phyloP scores from a whole-genome alignment of 1,140 invertebrate species.

The Hyposmocoma kahamanoa region DNA sequence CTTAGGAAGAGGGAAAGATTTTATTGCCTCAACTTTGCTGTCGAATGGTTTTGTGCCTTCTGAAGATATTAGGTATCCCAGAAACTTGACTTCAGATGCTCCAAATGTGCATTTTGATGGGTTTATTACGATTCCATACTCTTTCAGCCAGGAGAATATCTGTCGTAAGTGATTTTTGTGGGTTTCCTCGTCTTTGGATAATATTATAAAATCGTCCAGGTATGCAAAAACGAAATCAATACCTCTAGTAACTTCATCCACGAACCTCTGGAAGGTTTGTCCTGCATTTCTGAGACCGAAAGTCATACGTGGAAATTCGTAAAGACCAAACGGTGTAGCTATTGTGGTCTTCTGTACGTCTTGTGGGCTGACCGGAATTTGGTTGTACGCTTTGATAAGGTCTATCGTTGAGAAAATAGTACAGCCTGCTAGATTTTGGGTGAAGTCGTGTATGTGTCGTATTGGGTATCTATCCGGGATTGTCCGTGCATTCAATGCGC shows the following conservation, averaged over 20 bases:
- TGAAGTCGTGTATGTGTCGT: background rate
- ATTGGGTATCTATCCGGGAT: constrained; percentile 1
- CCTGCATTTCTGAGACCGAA: constrained; percentile 25
- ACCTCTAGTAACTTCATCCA: constrained; percentile 56
- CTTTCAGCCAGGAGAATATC: constrained; percentile 23
- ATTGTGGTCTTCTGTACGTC: background rate
- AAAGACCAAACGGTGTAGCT: background rate
- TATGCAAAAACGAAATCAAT: constrained; percentile 51
- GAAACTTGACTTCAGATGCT: constrained; percentile 11
- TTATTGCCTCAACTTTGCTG: constrained; percentile 27
- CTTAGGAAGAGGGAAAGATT: constrained; percentile 31
- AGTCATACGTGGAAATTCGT: background rate
- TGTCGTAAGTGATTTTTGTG: constrained; percentile 29
- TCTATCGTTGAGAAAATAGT: background rate
- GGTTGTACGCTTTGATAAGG: background rate
- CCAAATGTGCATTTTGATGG: constrained; percentile 20
- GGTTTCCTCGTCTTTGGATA: constrained; percentile 25
- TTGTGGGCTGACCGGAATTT: background rate
- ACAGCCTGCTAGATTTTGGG: background rate
- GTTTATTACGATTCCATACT: constrained; percentile 39
- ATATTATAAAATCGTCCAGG: constrained; percentile 53
- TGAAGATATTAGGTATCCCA: constrained; percentile 35
- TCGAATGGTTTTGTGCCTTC: constrained; percentile 33
- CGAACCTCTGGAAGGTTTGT: constrained; percentile 69
- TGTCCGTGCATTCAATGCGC: background rate